A percentile compares a stretch with the other conserved stretches of the same genome.
These are phyloP conservation scores for Eleutherodactylus coqui DNA, from an alignment of 2,797 vertebrate genomes.

Conservation along the genomic window DNA sequence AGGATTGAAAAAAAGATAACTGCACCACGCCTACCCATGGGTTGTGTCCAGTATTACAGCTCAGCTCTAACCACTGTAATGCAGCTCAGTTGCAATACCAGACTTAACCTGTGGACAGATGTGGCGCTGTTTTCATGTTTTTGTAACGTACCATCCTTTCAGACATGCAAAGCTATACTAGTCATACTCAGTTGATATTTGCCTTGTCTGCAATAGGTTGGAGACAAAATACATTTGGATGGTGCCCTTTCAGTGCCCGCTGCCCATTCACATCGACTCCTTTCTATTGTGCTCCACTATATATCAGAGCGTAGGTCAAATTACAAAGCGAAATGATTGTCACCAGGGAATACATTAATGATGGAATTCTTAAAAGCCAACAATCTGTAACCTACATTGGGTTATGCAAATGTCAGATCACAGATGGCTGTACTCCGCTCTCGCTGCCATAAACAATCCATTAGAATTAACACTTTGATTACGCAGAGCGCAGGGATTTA, in stretches of 20 bases:
- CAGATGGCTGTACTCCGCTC: slow-evolving; percentile 46
- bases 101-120: background rate
- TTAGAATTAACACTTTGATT: slow-evolving; percentile 58
- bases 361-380: slow-evolving; percentile 55
- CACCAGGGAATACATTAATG: slow-evolving; percentile 53
- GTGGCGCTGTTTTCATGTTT: background rate
- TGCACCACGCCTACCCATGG: too few relatives aligned
- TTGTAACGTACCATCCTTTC: too few relatives aligned
- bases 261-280: background rate
- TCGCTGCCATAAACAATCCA: slow-evolving; percentile 46
- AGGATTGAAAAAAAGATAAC: too few relatives aligned
- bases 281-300: background rate
- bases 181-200: too few relatives aligned
- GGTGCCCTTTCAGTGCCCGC: background rate
- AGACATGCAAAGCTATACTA: too few relatives aligned
- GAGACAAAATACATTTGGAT: background rate
- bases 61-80: background rate
- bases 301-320: slow-evolving; percentile 37
- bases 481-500: background rate
- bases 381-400: slow-evolving; percentile 63
- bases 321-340: slow-evolving; percentile 45
- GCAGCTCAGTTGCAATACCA: background rate
- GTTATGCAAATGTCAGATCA: slow-evolving; percentile 63
- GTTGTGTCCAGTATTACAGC: too few relatives aligned
- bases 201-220: background rate